Conservation (phyloP, 1,140 invertebrate species). For the Dinoponera quadriceps region DNA sequence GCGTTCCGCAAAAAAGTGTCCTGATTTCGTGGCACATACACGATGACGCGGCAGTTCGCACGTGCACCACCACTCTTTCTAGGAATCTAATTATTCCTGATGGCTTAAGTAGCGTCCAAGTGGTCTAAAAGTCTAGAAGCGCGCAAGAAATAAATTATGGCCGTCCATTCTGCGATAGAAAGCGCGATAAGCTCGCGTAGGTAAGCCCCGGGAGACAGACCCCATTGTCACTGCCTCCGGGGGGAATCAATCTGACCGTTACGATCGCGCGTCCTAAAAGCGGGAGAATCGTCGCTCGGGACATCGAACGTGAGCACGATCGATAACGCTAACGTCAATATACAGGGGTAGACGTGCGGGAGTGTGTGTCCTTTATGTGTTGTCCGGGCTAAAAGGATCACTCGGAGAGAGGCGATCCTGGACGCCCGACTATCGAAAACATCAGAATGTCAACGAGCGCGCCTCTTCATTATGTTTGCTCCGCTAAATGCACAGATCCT, state of each 20-base stretch:
- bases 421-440: conserved; percentile 44
- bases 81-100: conserved; percentile 48
- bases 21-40: conserved; percentile 15
- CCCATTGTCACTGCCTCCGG: conserved; percentile 59
- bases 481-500: conserved; percentile 41
- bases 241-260: background rate
- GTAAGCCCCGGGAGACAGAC: conserved; percentile 30
- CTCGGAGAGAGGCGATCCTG: conserved; percentile 27
- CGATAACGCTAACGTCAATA: conserved; percentile 66
- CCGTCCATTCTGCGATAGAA: conserved; percentile 51
- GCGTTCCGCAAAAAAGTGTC: background rate
- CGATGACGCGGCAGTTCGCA: conserved; percentile 18
- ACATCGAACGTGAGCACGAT: conserved; percentile 55
- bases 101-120: conserved; percentile 7
- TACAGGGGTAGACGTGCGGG: conserved; percentile 1
- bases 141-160: conserved; percentile 61
- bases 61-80: background rate
- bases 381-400: conserved; percentile 42
- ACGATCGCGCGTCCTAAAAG: conserved; percentile 38
- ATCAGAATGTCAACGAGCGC: conserved; percentile 43
- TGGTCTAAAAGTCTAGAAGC: background rate
- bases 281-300: conserved; percentile 56
- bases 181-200: conserved; percentile 57
- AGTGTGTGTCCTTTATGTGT: conserved; percentile 63
- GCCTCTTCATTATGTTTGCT: conserved; percentile 24